Base-by-base conservation (phyloP, 2,888 invertebrate genomes). In the Gymnosoma rotundatum region DNA sequence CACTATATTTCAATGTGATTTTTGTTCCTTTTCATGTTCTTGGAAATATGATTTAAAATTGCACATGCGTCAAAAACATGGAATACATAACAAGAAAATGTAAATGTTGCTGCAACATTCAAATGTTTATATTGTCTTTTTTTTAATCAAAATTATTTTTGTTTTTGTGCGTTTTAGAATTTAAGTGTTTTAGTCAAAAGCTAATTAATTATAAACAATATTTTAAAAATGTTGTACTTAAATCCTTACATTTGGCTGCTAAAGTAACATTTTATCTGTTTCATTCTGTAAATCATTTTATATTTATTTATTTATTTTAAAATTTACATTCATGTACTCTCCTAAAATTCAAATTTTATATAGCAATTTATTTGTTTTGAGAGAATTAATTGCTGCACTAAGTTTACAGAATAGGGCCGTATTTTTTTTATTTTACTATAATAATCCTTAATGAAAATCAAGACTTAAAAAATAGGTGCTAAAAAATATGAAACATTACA, bases 1-100 rank as follows among this genome's bases (percentile, higher is more conserved):
- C 78, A 87, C 88, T 25, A 89, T 91, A 86, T 92, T 92, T 83
- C 90, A 90, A 82, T 92, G 92, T 86, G 90, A 90, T 79, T 92
- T 91, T 86, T 92, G 92, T 88, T 88, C 89, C 80, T 92, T 92
- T 86, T 88, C 88, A 79, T 92, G 92, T 87, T 91, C 92, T 70
- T 92, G 92, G 92, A 92, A 92, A 78, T 92, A 92, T 83, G 92
- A 92, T 88, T 88, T 92, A 69, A 92, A 92, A 87, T 86, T 92
- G 86, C 92, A 92, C 87, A 87, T 92, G 87, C 89, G 92, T 63
- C 92, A 92, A 85, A 92, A 92, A 78, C 92, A 92, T 86, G 92
- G 92, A 80, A 92, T 92, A 84, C 92, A 92, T 87, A 90, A 92
- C 85, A 92, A 92, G 87, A 92, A 92, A 89, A 89, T 92, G 87